Evolutionary conservation across 2,797 vertebrate genomes (phyloP), one percentile per base, ranked within the genome.

Genomic region (Hippocampus kuda): DNA sequence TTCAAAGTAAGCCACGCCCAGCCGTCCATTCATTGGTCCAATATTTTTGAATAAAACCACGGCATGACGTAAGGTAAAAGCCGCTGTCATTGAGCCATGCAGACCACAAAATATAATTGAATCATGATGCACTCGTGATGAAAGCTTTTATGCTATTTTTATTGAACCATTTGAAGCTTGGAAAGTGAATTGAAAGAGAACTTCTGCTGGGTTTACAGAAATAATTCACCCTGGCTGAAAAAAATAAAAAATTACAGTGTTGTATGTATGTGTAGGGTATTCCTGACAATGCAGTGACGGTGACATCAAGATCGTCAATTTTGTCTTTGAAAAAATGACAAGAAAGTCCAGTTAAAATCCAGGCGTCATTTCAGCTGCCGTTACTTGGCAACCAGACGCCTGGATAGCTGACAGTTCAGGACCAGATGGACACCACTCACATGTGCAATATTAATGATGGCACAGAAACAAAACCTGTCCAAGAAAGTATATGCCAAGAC

Each of bases 1-100:
- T 92, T 93, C 89, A 91, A 93, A 93, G 73, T 30, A 83, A 72
- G 56, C 77, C 86, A 66, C 90, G 76, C 91, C 91, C 83, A 26
- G 0, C 3, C 60, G 2, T 70, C 69, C 76, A 27, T 66, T 8
- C 69, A 79, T 78, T 75, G 75, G 82, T 66, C 86, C 70, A 83
- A 77, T 75, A 53, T 64, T 74, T 89, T 90, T 87, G 73, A 90
- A 90, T 76, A 79, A 59, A 70, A 66, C 18, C 34, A 64, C 63
- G 7, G 51, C 5, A 15, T 83, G 81, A 86, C 83, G 84, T 44
- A 20, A 12, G 48, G 15, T 61, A 27, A 60, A 60, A 44, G 0
- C 3, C n/a, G 11, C n/a, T 48, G 56, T 60, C 67, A 68, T 30
- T 51, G 24, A 10, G 20, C 1, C 5, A 64, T 20, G 8, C n/a